Conservation (phyloP, 1,140 invertebrate species). For the Littorina saxatilis region DNA sequence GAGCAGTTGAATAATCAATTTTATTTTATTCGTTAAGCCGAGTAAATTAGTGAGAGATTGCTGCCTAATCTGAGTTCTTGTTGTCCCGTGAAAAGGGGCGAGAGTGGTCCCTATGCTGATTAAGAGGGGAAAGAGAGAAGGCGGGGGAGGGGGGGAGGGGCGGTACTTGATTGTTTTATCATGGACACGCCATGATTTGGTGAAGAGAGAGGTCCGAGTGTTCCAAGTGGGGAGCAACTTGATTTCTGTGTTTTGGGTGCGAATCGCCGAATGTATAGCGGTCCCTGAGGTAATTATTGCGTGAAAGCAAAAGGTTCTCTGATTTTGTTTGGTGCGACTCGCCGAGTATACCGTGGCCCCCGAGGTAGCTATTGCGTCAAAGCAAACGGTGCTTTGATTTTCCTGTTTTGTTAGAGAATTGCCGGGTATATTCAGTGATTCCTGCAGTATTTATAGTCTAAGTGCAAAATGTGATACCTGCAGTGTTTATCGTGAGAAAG, state of each 20-base stretch:
- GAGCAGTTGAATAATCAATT: conserved; percentile 35
- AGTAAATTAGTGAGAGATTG: conserved; percentile 39
- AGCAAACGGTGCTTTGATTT: too few relatives aligned
- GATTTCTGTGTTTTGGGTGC: too few relatives aligned
- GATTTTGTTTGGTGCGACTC: too few relatives aligned
- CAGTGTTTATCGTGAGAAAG: too few relatives aligned
- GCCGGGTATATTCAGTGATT: too few relatives aligned
- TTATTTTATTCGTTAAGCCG: conserved; percentile 42
- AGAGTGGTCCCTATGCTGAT: conserved; percentile 22
- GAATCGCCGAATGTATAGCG: not conserved
- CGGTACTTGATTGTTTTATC: not conserved
- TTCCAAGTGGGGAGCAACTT: not conserved
- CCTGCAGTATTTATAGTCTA: too few relatives aligned
- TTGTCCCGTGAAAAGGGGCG: conserved; percentile 19
- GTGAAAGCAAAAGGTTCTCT: too few relatives aligned
- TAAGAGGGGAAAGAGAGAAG: not conserved
- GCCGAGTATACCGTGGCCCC: too few relatives aligned
- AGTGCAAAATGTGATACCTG: too few relatives aligned
- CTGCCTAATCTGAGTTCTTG: conserved; percentile 27
- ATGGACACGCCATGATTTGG: not conserved
- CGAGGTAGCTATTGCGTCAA: too few relatives aligned
- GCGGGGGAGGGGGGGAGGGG: not conserved
- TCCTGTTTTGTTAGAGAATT: too few relatives aligned
- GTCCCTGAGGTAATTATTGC: too few relatives aligned
- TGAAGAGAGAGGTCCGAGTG: not conserved